Base-by-base conservation (phyloP, 2,113 vertebrate species). In the Oncorhynchus mykiss region DNA sequence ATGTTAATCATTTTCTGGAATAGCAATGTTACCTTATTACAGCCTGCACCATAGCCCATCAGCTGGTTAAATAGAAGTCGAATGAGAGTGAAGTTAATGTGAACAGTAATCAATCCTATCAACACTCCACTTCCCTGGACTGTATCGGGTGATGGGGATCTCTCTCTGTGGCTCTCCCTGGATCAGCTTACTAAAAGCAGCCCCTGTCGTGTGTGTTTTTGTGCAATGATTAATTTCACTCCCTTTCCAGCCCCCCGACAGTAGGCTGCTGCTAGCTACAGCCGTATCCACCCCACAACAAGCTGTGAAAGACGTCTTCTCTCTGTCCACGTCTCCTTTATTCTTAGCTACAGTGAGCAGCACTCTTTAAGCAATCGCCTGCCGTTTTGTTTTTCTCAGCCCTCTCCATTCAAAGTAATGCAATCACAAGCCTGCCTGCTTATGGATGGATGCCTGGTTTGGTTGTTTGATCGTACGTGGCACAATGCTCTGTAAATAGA, bases 401-500 rank as follows among this genome's bases (percentile, higher is more conserved):
- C 25, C 8, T 25, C 24, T 25, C 24, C 64, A 66, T 66, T 66
- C 64, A 66, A 14, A 2, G 14, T 67, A 67, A 67, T 20, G 54
- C 25, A 67, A 29, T 25, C 39, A 45, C 39, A 25, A 67, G 65
- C 25, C 24, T 16, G 25, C 24, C 25, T 67, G 65, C 24, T 20
- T 25, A 11, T 45, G 39, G 39, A 67, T 24, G 13, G 16, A 29
- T 67, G 13, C 14, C 65, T 67, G 25, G 31, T 39, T 34, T 39
- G 24, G 59, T 62, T 39, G 29, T 68, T 13, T 24, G 65, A 31
- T 67, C 16, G 5, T 65, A 16, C 34, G 13, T 48, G 54, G 20
- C 51, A 59, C 71, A 22, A 77, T 72, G 67, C 75, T 68, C 85
- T 87, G 80, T 85, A 89, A 90, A 90, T 89, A 83, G 85, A 85